Conservation (phyloP, 2,888 invertebrate genomes). For the Agrochola circellaris region DNA sequence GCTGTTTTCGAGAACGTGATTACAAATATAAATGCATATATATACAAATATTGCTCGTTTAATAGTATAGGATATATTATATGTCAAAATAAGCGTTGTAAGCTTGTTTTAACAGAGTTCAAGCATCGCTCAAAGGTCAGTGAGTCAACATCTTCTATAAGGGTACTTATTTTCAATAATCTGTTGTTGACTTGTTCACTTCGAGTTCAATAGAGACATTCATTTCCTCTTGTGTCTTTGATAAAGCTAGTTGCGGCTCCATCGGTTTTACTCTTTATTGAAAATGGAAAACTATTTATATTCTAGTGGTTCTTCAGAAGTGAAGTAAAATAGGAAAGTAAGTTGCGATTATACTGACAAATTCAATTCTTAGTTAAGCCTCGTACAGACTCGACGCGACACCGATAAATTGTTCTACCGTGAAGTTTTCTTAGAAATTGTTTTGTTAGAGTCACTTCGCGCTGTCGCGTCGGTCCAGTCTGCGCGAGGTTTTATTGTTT, state of each 20-base stretch:
- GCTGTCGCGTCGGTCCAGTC: too few species aligned
- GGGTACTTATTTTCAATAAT: conserved; percentile 10
- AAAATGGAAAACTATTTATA: conserved; percentile 1
- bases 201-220: conserved; percentile 1
- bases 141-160: not conserved
- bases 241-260: not conserved
- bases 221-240: conserved; percentile 31
- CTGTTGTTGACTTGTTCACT: conserved; percentile 14
- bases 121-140: not conserved
- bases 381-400: too few species aligned
- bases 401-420: too few species aligned
- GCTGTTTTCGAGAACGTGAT: too few species aligned
- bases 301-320: not conserved
- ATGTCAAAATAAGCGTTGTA: not conserved
- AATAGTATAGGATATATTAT: too few species aligned
- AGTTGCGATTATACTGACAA: not conserved
- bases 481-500: too few species aligned
- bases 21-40: too few species aligned
- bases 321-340: not conserved
- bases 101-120: not conserved
- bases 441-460: too few species aligned
- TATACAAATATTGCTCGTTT: too few species aligned
- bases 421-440: too few species aligned
- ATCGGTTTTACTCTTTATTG: conserved; percentile 11
- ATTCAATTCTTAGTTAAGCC: not conserved